These are phyloP conservation scores for Spongilla lacustris DNA, from an alignment of 37 sponge, comb jelly and placozoan species.

Conservation along the genomic window DNA sequence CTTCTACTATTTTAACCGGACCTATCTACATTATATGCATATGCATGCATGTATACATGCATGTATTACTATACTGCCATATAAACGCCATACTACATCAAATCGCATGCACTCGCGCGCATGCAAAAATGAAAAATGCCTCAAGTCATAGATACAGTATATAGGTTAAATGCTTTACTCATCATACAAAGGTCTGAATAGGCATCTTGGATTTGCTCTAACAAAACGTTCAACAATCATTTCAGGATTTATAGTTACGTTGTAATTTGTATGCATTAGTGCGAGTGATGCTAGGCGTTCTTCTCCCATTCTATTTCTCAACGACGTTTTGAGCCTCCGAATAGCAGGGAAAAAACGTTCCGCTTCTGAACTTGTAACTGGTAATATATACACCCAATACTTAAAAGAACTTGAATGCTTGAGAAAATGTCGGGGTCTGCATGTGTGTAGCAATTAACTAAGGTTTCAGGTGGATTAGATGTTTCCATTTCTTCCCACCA, in stretches of 20 bases:
- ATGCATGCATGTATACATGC: no score
- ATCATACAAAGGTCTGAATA: neutral
- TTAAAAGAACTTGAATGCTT: neutral
- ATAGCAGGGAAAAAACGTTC: constrained; percentile 15
- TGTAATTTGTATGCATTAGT: neutral
- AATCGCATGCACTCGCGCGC: neutral
- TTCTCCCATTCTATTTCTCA: constrained; percentile 33
- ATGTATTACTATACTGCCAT: neutral
- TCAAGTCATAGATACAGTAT: neutral
- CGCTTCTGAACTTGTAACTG: constrained; percentile 2
- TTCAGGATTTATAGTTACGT: neutral
- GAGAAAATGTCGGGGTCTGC: neutral
- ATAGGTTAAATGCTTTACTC: neutral
- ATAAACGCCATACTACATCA: neutral
- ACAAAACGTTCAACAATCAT: neutral
- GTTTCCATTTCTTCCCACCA: neutral
- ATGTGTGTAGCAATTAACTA: neutral
- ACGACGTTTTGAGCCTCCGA: neutral
- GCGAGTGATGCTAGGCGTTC: constrained; percentile 1
- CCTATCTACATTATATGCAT: no score
- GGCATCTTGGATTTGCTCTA: neutral
- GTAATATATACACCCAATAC: neutral
- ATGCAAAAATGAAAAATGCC: neutral
- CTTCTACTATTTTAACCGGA: no score
- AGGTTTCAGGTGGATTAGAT: neutral